Evolutionary conservation across 1,140 invertebrate species (phyloP).

Genomic region (Agrypnia vestita): DNA sequence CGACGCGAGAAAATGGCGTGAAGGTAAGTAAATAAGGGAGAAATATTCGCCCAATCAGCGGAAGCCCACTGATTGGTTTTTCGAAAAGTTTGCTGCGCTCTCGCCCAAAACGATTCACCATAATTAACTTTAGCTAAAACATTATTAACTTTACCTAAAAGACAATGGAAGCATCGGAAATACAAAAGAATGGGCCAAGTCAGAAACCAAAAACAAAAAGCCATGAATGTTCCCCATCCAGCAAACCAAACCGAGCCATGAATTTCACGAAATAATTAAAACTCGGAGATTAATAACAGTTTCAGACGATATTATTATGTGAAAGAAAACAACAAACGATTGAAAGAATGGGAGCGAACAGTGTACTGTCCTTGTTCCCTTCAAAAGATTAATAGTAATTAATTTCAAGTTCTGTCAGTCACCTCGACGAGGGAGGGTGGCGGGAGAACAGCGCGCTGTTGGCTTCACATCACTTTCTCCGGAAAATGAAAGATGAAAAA

Average conservation of each 20-base stretch:
- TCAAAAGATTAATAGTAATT: constrained; percentile 33
- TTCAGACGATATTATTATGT: background rate
- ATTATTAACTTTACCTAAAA: too few relatives aligned
- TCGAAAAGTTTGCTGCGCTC: too few relatives aligned
- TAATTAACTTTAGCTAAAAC: too few relatives aligned
- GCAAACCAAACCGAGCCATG: too few relatives aligned
- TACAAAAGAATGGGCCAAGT: too few relatives aligned
- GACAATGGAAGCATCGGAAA: too few relatives aligned
- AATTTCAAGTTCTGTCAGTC: constrained; percentile 30
- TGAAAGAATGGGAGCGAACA: background rate
- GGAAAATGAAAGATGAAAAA: background rate
- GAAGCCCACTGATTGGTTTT: too few relatives aligned
- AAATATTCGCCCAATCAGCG: too few relatives aligned
- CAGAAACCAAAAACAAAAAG: too few relatives aligned
- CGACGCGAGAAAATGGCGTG: background rate
- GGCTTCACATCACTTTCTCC: background rate
- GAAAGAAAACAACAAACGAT: background rate
- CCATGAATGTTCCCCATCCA: too few relatives aligned
- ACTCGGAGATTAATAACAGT: background rate
- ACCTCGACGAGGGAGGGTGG: background rate
- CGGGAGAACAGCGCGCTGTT: background rate
- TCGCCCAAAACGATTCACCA: too few relatives aligned
- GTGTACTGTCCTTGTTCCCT: background rate
- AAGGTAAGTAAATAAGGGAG: background rate
- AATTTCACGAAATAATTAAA: background rate